Evolutionary conservation across 2,797 vertebrate genomes (phyloP).

Genomic region (Lithobates pipiens): DNA sequence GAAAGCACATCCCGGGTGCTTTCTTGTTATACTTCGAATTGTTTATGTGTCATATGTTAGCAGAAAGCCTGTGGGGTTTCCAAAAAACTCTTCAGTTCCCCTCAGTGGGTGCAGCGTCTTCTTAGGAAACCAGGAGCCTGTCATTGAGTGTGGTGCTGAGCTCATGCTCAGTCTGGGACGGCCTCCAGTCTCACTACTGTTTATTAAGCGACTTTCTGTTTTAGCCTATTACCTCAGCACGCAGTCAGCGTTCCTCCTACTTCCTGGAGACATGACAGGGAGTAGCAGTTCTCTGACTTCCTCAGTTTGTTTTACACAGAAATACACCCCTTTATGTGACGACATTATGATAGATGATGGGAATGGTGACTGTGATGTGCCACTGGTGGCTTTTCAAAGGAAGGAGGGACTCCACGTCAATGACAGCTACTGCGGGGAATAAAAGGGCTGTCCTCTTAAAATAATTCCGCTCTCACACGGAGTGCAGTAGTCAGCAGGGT

Average conservation of each 20-base stretch:
- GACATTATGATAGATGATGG: conserved; percentile 15
- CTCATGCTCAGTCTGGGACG: not conserved
- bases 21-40: not conserved
- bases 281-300: conserved; percentile 36
- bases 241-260: conserved; percentile 35
- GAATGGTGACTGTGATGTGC: conserved; percentile 21
- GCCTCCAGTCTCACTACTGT: conserved; percentile 12
- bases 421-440: not conserved
- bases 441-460: conserved; percentile 26
- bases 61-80: conserved; percentile 9
- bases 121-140: not conserved
- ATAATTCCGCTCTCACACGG: conserved; percentile 26
- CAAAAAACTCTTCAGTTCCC: not conserved
- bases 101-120: not conserved
- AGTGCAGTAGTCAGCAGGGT: not conserved
- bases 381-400: conserved; percentile 5
- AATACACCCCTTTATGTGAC: conserved; percentile 36
- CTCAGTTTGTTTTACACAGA: conserved; percentile 56
- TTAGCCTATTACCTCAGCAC: conserved; percentile 41
- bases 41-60: not conserved
- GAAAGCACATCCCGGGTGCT: not conserved
- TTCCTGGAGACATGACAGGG: conserved; percentile 56
- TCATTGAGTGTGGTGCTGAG: not conserved
- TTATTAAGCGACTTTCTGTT: conserved; percentile 44
- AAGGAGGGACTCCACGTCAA: not conserved